Base-by-base conservation (phyloP, 2,888 invertebrate genomes). In the Drosophila rellima region DNA sequence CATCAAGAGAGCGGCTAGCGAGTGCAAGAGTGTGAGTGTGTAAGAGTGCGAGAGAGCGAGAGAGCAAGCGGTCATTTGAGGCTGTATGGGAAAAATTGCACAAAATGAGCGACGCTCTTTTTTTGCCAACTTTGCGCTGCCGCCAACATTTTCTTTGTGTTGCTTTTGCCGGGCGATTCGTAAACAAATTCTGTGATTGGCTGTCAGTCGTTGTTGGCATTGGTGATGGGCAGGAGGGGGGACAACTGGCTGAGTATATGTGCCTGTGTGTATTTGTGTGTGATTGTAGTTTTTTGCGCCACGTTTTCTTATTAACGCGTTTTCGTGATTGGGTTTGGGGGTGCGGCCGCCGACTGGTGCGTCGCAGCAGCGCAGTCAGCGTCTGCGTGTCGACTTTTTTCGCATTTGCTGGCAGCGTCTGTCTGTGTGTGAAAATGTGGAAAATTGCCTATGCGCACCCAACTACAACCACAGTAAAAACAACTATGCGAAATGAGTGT, bases 101-200 rank as follows among this genome's bases (percentile, higher is more conserved):
- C 64, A 74, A 82, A 78, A 81, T 78, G 78, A 84, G 62, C 72
- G 70, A 57, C 66, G 69, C 74, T 84, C 65, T 81, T 55, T 55
- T 56, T 63, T 73, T 66, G 26, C 47, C 47, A 60, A 62, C 68
- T 67, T 75, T 67, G 65, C 68, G 73, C 70, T 66, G 63, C 66
- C 62, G 57, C 54, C 57, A 63, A 71, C 77, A 80, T 83, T 85
- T 91, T 91, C 86, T 76, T 89, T 87, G 70, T 88, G 80, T 90
- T 89, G 89, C 89, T 90, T 90, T 91, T 91, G 78, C 75, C 78
- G 61, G 59, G 72, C 80, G 74, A 87, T 91, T 91, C 91, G 91
- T 91, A 91, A 91, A 91, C 91, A 91, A 91, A 90, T 92, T 91
- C 83, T 91, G 82, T 90, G 91, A 91, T 91, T 91, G 91, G 91